phyloP scores from a whole-genome alignment of 2,113 vertebrate species.

The Ptyas mucosa region DNA sequence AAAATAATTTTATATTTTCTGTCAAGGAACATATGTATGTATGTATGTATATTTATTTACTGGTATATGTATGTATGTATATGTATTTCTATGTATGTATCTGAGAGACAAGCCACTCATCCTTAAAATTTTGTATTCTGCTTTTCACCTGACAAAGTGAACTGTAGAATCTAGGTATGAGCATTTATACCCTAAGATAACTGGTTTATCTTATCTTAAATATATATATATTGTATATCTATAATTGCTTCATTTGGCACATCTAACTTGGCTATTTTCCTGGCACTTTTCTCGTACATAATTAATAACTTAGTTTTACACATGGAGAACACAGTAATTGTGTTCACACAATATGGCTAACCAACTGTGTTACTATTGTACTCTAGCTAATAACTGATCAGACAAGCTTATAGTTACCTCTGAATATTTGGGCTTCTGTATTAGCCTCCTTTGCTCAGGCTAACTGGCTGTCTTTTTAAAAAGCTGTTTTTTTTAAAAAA shows the following conservation, averaged over 20 bases:
- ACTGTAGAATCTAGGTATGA: not conserved
- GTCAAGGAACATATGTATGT: too few relatives aligned
- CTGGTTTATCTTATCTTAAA: not conserved
- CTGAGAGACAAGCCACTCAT: not conserved
- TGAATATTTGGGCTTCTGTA: not conserved
- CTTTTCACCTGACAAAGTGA: not conserved
- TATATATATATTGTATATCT: not conserved
- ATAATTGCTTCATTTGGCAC: not conserved
- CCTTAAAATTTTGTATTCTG: not conserved
- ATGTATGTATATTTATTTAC: not conserved
- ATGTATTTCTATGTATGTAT: not conserved
- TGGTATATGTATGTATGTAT: too few relatives aligned
- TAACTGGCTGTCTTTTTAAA: not conserved
- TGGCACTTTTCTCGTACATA: not conserved
- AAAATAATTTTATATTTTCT: not conserved
- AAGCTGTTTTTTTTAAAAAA: not conserved
- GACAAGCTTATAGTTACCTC: not conserved
- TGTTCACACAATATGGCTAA: not conserved
- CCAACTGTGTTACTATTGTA: not conserved
- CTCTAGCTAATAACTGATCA: not conserved
- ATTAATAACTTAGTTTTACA: not conserved
- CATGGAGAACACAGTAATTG: not conserved
- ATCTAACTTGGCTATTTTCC: not conserved
- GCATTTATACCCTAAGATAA: not conserved
- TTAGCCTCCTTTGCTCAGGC: not conserved